These are phyloP conservation scores for Enteromius treurensis DNA, from an alignment of 2,797 vertebrate species.

Conservation along the genomic window DNA sequence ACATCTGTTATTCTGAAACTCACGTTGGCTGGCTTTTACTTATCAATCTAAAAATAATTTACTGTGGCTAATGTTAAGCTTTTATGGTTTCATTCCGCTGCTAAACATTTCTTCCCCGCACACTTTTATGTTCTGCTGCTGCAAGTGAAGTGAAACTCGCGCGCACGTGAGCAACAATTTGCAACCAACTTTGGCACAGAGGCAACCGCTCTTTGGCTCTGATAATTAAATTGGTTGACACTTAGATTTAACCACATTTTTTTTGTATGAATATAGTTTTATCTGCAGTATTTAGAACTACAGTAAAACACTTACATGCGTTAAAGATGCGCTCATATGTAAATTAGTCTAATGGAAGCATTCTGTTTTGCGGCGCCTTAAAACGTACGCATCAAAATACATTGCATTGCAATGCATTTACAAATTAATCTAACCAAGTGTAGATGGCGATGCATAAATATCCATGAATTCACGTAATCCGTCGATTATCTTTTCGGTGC, in stretches of 20 bases:
- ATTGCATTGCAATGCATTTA: background rate
- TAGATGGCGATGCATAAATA: background rate
- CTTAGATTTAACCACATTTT: background rate
- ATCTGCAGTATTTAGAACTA: background rate
- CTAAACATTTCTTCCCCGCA: constrained; percentile 1
- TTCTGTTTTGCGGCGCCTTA: background rate
- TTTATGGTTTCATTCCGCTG: constrained; percentile 4
- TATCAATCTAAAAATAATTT: background rate
- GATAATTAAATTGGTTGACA: background rate
- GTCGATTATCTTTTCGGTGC: background rate
- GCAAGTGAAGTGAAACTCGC: background rate
- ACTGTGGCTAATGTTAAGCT: background rate
- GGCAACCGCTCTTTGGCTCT: background rate
- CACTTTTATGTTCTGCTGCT: constrained; percentile 2
- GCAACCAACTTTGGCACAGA: background rate
- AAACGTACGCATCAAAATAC: background rate
- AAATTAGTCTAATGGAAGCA: background rate
- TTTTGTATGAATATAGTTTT: background rate
- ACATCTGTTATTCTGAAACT: background rate
- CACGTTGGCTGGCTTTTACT: background rate
- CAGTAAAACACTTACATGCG: background rate
- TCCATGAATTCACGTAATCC: background rate
- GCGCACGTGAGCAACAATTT: background rate
- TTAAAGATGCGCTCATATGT: background rate
- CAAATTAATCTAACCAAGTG: background rate